Evolutionary conservation across 2,113 vertebrate species (phyloP), one percentile per base, ranked within the genome.

Genomic region (Leptobrachium leishanense): DNA sequence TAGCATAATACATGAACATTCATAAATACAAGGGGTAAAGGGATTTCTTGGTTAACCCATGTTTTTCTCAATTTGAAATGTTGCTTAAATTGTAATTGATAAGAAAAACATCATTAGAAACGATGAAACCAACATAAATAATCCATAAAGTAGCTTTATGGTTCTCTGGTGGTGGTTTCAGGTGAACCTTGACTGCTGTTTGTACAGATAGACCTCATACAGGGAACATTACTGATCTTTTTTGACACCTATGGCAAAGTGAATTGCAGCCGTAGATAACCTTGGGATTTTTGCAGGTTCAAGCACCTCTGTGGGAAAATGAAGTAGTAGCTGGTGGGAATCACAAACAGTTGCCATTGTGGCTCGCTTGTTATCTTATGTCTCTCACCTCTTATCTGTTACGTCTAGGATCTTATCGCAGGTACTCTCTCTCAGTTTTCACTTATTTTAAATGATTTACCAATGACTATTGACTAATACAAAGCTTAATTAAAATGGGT

Each of bases 261-360:
- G 57, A 74, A 64, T 74, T 46, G n/a, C 1, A 74, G 13, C 31
- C 57, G 46, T 64, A 57, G n/a, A 63, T 54, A 72, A 72, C 43
- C n/a, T 20, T 55, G 69, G 50, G 46, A 72, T 40, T 40, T 55
- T 74, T 15, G 59, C 72, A 63, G 55, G 6, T 57, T 43, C 50
- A 41, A 59, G 5, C 13, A 53, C 15, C 43, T 64, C 64, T 74
- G 57, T 74, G 72, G 42, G 59, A 74, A 74, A 63, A 64, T 44
- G 8, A 63, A 43, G 31, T 42, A 41, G n/a, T n/a, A n/a, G 53
- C 31, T 72, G 44, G 69, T 74, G 72, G 57, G 72, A 74, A 64
- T 62, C 43, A 64, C 57, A 74, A 74, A 74, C 59, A 74, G 43
- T 74, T 7, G 8, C 57, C 43, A 64, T 5, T 46, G 7, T 64